Conservation (phyloP, 2,113 vertebrate genomes). For the Callaeas wilsoni region DNA sequence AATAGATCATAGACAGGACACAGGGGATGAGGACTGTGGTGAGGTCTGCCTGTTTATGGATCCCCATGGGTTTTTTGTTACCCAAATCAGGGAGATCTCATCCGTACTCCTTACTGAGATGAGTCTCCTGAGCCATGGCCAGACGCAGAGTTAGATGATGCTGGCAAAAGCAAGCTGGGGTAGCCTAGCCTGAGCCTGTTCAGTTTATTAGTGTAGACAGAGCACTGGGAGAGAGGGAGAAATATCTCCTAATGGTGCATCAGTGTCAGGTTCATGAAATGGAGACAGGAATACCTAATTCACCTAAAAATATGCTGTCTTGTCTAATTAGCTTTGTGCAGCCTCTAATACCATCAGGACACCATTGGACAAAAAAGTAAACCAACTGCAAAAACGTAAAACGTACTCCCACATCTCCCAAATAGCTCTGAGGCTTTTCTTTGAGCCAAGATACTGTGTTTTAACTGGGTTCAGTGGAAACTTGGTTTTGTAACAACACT, state of each 20-base stretch:
- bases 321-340: background rate
- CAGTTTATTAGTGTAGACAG: background rate
- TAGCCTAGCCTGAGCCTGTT: background rate
- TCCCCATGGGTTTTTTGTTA: accelerated
- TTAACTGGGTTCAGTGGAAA: background rate
- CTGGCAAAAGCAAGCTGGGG: background rate
- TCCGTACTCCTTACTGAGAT: background rate
- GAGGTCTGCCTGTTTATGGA: background rate
- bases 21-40: background rate
- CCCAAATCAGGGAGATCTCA: background rate
- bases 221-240: background rate
- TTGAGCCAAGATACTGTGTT: background rate
- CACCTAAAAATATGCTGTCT: background rate
- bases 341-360: background rate
- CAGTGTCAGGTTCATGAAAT: background rate
- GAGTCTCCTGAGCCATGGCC: background rate
- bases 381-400: background rate
- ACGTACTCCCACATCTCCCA: background rate
- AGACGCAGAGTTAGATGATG: background rate
- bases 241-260: background rate
- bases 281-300: background rate
- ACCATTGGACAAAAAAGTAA: background rate
- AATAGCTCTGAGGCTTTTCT: background rate
- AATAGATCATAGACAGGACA: background rate
- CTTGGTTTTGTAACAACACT: background rate